These are phyloP conservation scores for Charina bottae DNA, from an alignment of 2,113 vertebrate genomes.

Conservation along the genomic window DNA sequence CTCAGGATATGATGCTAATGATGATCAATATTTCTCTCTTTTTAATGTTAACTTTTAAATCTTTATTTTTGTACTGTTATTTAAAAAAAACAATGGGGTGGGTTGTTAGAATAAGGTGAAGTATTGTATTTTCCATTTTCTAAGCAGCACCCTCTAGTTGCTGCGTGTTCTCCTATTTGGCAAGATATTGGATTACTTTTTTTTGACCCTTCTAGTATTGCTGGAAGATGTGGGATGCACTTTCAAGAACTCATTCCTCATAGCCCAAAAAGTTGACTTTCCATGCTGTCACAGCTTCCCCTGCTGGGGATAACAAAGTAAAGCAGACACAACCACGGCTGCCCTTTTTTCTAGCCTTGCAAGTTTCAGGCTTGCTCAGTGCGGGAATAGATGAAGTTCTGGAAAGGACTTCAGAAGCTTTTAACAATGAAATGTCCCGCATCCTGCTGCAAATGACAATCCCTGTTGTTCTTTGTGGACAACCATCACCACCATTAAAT, in stretches of 20 bases:
- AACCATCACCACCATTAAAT: neutral
- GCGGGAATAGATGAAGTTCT: neutral
- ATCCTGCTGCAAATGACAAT: neutral
- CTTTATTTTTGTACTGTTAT: conserved; percentile 75
- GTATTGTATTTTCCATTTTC: neutral
- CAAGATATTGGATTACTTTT: conserved; percentile 2
- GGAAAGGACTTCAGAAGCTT: neutral
- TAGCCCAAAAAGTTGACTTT: neutral
- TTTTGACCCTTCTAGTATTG: neutral
- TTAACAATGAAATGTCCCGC: neutral
- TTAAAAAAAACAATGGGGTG: conserved; percentile 29
- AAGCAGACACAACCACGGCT: conserved; percentile 28
- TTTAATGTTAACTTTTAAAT: conserved; percentile 70
- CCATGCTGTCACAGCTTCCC: conserved; percentile 57
- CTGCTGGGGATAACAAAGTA: conserved; percentile 57
- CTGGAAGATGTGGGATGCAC: conserved; percentile 8
- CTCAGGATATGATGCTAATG: conserved; percentile 71
- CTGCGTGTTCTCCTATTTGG: conserved; percentile 24
- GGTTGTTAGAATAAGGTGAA: conserved; percentile 18
- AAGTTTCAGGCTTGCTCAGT: neutral
- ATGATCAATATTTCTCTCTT: conserved; percentile 63
- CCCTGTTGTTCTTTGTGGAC: neutral
- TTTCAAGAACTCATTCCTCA: neutral
- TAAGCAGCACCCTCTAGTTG: conserved; percentile 10
- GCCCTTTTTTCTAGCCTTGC: neutral